Base-by-base conservation (phyloP, 2,888 invertebrate genomes). In the Folsomia manolachei region DNA sequence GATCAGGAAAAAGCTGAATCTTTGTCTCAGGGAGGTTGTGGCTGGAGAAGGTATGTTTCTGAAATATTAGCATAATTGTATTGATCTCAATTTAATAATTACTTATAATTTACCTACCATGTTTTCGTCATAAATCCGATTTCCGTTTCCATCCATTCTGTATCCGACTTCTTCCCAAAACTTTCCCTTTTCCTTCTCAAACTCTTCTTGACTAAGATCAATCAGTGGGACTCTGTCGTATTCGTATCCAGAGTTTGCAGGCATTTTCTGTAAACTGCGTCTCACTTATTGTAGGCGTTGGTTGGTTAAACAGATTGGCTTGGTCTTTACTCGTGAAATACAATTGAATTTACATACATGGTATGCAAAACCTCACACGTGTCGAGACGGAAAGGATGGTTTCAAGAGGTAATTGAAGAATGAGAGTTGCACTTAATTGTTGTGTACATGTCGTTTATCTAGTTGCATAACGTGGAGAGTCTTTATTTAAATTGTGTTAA, bases 1-100 rank as follows among this genome's bases (percentile, higher is more conserved):
- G 63, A 27, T 74, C 73, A 11, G 76, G 70, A 25, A 73, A 70
- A n/a, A 77, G 65, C 64, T 77, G 71, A 4, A 77, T 70, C 23
- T 74, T 24, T 11, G 71, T 74, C 2, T 73, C 71, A 14, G 70
- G 64, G 60, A 63, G 56, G 61, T n/a, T n/a, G n/a, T 39, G 71
- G 63, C 52, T n/a, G n/a, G 7, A 14, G 56, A 14, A 56, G n/a
- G n/a, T 19, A 14, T 56, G 7, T n/a, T 56, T 56, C 21, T 19
- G 56, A 56, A 56, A 21, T n/a, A n/a, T n/a, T n/a, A n/a, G n/a
- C n/a, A n/a, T n/a, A n/a, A n/a, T n/a, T n/a, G n/a, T n/a, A n/a
- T n/a, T n/a, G n/a, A n/a, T n/a, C 14, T 39, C 14, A 39, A 39
- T 14, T 39, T 14, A 9, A 14, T 39, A 39, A 39, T 39, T 39